Base-by-base conservation (phyloP, 2,113 vertebrate genomes). In the Fukomys damarensis region DNA sequence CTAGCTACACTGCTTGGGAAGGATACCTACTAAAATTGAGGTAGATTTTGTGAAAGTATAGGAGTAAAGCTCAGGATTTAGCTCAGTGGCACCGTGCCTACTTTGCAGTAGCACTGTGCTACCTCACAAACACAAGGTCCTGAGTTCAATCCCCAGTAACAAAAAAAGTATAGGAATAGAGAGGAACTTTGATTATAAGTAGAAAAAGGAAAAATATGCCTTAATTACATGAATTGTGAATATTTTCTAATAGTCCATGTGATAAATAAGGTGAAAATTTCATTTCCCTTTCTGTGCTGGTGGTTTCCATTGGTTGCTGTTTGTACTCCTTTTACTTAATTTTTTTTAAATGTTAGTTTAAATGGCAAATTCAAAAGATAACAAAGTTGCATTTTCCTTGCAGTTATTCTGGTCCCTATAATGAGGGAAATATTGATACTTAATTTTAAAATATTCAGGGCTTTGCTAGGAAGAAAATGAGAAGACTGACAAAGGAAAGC, bases 91-190 rank as follows among this genome's bases (percentile, higher is more conserved):
- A n/a, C n/a, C n/a, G n/a, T n/a, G n/a, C n/a, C n/a, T n/a, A n/a
- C n/a, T n/a, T n/a, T n/a, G n/a, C n/a, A n/a, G n/a, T n/a, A n/a
- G n/a, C n/a, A n/a, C n/a, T n/a, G n/a, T n/a, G n/a, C n/a, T n/a
- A n/a, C n/a, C n/a, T n/a, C n/a, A n/a, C n/a, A n/a, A n/a, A n/a
- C n/a, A n/a, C n/a, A n/a, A n/a, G n/a, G n/a, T n/a, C n/a, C n/a
- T n/a, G n/a, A n/a, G n/a, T n/a, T n/a, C n/a, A n/a, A n/a, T n/a
- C n/a, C n/a, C n/a, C n/a, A n/a, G n/a, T n/a, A n/a, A n/a, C n/a
- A n/a, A n/a, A n/a, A 85, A 94, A 95, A 95, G 26, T 46, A 58
- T 82, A 83, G 61, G 22, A 76, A 86, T 92, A 26, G 87, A 91
- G 58, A 43, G 52, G 13, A 96, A 59, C 41, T 80, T 92, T 77